Evolutionary conservation across 2,888 invertebrate species (phyloP).

Genomic region (Subacronicta megacephala): DNA sequence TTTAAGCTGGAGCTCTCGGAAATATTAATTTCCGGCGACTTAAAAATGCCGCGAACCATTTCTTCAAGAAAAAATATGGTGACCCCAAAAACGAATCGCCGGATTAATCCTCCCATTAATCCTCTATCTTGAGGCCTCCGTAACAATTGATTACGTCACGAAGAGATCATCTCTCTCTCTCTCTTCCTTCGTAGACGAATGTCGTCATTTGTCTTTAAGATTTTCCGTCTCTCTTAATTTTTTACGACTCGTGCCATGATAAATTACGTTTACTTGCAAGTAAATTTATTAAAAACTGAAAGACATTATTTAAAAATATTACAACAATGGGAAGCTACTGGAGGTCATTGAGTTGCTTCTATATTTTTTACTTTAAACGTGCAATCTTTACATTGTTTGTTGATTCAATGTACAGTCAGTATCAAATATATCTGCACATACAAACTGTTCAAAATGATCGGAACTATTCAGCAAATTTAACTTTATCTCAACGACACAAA

Average conservation of each 20-base stretch:
- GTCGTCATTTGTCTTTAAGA: slow-evolving; percentile 36
- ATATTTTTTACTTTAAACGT: neutral
- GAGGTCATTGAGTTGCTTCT: neutral
- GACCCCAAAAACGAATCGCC: slow-evolving; percentile 57
- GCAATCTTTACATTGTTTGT: too few relatives aligned
- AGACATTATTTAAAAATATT: too few relatives aligned
- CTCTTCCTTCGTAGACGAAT: slow-evolving; percentile 31
- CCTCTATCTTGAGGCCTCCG: slow-evolving; percentile 46
- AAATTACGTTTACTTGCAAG: slow-evolving; percentile 1
- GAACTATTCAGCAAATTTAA: too few relatives aligned
- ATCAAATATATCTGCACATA: too few relatives aligned
- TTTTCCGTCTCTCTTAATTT: slow-evolving; percentile 26
- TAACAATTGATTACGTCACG: slow-evolving; percentile 54
- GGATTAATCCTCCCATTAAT: slow-evolving; percentile 61
- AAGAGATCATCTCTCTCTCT: slow-evolving; percentile 47
- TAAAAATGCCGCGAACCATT: slow-evolving; percentile 61
- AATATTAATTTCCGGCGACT: slow-evolving; percentile 69
- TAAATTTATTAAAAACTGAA: neutral
- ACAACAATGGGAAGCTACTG: too few relatives aligned
- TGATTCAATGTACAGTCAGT: too few relatives aligned
- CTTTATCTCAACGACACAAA: too few relatives aligned
- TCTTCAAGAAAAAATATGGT: slow-evolving; percentile 58
- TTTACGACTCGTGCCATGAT: slow-evolving; percentile 19
- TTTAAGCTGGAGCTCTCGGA: slow-evolving; percentile 51
- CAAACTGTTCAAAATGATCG: too few relatives aligned